Conservation (phyloP, 2,888 invertebrate genomes). For the Tipula vernalis region DNA sequence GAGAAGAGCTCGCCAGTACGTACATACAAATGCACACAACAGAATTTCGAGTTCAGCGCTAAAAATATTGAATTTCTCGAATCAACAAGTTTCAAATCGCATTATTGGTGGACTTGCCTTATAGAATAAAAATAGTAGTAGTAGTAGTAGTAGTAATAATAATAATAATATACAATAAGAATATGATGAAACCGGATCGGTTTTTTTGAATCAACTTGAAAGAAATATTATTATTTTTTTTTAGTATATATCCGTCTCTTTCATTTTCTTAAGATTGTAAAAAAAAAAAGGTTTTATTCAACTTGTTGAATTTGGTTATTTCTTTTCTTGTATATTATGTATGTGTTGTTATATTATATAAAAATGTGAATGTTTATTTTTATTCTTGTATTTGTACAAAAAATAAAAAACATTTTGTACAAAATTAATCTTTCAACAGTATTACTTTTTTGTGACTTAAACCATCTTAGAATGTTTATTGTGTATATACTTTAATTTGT, state of each 20-base stretch:
- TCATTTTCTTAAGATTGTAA: not conserved
- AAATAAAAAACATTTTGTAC: not conserved
- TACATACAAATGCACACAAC: not conserved
- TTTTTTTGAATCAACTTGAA: not conserved
- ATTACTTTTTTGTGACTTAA: not conserved
- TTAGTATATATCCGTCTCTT: not conserved
- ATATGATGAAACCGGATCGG: constrained; percentile 10
- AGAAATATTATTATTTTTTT: not conserved
- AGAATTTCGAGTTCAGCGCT: constrained; percentile 7
- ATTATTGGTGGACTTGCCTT: constrained; percentile 8
- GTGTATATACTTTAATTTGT: not conserved
- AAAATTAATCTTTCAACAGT: not conserved
- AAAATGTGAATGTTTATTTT: not conserved
- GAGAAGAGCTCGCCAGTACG: not conserved
- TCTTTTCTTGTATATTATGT: not conserved
- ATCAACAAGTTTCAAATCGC: constrained; percentile 11
- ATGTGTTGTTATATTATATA: not conserved
- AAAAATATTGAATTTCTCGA: constrained; percentile 11
- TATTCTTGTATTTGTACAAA: constrained; percentile 4
- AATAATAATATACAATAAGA: not conserved
- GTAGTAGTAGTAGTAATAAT: not conserved
- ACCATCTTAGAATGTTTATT: constrained; percentile 4
- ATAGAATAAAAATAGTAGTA: not conserved
- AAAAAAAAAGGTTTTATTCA: not conserved
- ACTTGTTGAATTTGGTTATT: constrained; percentile 5